Conservation (phyloP, 2,888 invertebrate species). For the Perizoma affinitatum region DNA sequence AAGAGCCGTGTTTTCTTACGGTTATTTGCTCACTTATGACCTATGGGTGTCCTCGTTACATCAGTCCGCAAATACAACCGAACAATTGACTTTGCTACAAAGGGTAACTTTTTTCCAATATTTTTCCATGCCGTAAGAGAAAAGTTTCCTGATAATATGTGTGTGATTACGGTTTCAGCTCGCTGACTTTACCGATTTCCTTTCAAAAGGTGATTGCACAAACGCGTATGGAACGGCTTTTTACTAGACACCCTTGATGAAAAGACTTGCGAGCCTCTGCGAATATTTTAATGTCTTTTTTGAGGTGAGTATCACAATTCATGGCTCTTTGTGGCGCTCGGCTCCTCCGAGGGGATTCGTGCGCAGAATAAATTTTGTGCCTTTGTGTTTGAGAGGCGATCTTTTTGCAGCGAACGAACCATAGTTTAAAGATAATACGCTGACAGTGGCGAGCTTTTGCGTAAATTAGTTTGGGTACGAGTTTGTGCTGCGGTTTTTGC, state of each 20-base stretch:
- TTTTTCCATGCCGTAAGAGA: constrained; percentile 44
- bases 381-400: constrained; percentile 33
- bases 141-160: constrained; percentile 49
- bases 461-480: constrained; percentile 36
- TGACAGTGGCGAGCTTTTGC: constrained; percentile 35
- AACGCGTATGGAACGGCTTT: constrained; percentile 57
- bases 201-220: constrained; percentile 60
- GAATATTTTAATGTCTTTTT: constrained; percentile 56
- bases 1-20: constrained; percentile 44
- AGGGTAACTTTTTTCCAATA: constrained; percentile 52
- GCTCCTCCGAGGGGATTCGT: constrained; percentile 36
- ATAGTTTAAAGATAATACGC: constrained; percentile 40
- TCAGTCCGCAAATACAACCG: constrained; percentile 36
- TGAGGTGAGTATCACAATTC: constrained; percentile 50
- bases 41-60: constrained; percentile 24
- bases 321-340: constrained; percentile 46
- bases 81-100: constrained; percentile 38
- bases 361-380: constrained; percentile 44
- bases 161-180: constrained; percentile 41
- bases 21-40: constrained; percentile 40
- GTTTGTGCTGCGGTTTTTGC: constrained; percentile 36
- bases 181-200: constrained; percentile 56
- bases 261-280: constrained; percentile 49
- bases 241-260: constrained; percentile 53
- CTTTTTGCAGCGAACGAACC: constrained; percentile 33